A percentile compares a stretch with the other conserved stretches of the same genome.
These are phyloP conservation scores for Platysteira castanea DNA, from an alignment of 2,113 vertebrate species.

Conservation along the genomic window DNA sequence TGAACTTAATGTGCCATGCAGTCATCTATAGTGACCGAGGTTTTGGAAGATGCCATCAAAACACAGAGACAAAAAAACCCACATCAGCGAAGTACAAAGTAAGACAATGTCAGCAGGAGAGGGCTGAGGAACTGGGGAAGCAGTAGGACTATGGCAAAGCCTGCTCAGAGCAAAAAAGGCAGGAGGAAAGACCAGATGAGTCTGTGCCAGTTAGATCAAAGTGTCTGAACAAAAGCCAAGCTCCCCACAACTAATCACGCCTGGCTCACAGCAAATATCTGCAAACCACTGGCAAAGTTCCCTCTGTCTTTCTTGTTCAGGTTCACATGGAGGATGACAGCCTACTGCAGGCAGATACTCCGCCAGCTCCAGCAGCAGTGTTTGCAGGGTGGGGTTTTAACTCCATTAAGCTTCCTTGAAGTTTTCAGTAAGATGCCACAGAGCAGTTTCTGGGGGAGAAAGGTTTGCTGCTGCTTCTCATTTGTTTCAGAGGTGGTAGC, in stretches of 20 bases:
- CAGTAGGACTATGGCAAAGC: background rate
- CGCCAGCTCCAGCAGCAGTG: background rate
- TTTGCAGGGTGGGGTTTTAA: background rate
- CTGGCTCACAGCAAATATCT: background rate
- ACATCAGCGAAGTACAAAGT: background rate
- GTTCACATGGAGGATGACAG: background rate
- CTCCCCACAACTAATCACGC: background rate
- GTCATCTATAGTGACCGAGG: background rate
- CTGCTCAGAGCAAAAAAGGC: background rate
- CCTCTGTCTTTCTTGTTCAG: background rate
- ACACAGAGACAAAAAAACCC: background rate
- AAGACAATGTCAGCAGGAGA: background rate
- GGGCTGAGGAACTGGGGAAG: background rate
- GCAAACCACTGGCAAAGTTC: constrained; percentile 12
- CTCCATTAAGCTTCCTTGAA: background rate
- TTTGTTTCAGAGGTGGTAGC: background rate
- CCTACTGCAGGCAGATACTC: background rate
- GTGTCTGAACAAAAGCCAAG: background rate
- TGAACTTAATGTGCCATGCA: background rate
- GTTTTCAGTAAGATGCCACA: background rate
- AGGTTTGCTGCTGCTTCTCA: background rate
- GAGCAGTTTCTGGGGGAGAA: background rate
- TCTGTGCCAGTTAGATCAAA: background rate
- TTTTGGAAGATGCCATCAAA: background rate
- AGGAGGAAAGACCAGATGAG: background rate